Percentiles rank a stretch among this genome's conserved stretches.
phyloP scores from a whole-genome alignment of 2,113 vertebrate species.

The Melanerpes formicivorus region DNA sequence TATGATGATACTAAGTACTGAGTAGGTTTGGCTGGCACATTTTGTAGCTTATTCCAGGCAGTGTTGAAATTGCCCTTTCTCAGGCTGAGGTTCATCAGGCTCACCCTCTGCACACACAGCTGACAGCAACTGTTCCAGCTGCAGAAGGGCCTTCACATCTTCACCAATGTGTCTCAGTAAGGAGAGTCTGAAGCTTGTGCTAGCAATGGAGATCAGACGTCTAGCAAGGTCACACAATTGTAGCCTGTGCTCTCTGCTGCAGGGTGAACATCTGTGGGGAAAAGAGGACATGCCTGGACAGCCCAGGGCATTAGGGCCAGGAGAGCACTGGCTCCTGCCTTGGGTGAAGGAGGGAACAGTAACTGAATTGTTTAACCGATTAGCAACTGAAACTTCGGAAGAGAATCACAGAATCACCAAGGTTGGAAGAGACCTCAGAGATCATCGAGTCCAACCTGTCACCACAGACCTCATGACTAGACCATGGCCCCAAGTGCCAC shows the following conservation, averaged over 20 bases:
- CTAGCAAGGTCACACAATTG: not conserved
- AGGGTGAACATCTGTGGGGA: not conserved
- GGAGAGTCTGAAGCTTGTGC: not conserved
- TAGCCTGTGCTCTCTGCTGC: not conserved
- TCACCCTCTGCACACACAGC: not conserved
- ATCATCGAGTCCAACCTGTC: too few relatives aligned
- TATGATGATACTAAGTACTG: not conserved
- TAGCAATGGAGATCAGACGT: not conserved
- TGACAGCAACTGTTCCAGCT: not conserved
- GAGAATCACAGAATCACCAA: too few relatives aligned
- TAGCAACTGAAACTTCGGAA: not conserved
- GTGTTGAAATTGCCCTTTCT: not conserved
- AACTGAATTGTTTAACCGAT: too few relatives aligned
- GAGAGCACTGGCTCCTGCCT: not conserved
- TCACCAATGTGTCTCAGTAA: not conserved
- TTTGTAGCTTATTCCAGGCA: not conserved
- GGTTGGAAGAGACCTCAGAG: too few relatives aligned
- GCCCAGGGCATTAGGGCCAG: not conserved
- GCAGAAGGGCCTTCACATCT: not conserved
- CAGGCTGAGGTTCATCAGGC: not conserved
- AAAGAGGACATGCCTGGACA: not conserved
- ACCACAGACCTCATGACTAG: too few relatives aligned
- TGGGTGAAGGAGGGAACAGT: not conserved
- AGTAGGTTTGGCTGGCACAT: not conserved
- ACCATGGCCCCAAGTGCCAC: too few relatives aligned